Base-by-base conservation (phyloP, 2,888 invertebrate genomes). In the Caenorhabditis imperialis region DNA sequence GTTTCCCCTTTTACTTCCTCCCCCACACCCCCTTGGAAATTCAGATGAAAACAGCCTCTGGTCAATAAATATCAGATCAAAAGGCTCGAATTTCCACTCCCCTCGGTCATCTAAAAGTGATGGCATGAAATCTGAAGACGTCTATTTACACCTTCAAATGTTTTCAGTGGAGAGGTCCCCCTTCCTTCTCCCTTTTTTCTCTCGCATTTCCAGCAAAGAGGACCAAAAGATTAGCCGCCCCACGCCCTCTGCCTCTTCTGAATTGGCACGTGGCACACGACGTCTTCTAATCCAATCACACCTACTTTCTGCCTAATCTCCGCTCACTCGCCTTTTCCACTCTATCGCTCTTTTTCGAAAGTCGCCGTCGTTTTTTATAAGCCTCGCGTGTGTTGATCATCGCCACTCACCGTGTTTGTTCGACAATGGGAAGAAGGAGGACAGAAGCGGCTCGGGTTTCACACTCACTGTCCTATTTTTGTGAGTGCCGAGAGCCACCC, bases 211-310 rank as follows among this genome's bases (percentile, higher is more conserved):
- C 25, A 16, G 22, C 2, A 18, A 7, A 38, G 20, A 67, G 40
- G 57, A 57, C 55, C 67, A 57, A 35, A 57, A 67, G 67, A 67
- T 67, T n/a, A 55, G 50, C 51, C 48, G 25, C 16, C 23, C n/a
- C 33, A 16, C 33, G 8, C 33, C 3, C 48, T 25, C 14, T 38
- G 6, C 42, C 20, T 47, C 47, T 47, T 38, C 40, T 55, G 53
- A 40, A 10, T 55, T 48, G 48, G 38, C 61, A 48, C 42, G 38
- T 44, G 65, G 55, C 38, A 51, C 50, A 51, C 48, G 57, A 40
- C 55, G 42, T 53, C 62, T 63, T 67, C 57, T 67, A 67, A 67
- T 67, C 67, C 67, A 67, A 67, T 67, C 67, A 67, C 67, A 58
- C 67, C 57, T 57, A 57, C 57, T 44, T 57, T 67, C 22, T 48